phyloP scores from a whole-genome alignment of 2,888 invertebrate genomes.

The Tipula unca region DNA sequence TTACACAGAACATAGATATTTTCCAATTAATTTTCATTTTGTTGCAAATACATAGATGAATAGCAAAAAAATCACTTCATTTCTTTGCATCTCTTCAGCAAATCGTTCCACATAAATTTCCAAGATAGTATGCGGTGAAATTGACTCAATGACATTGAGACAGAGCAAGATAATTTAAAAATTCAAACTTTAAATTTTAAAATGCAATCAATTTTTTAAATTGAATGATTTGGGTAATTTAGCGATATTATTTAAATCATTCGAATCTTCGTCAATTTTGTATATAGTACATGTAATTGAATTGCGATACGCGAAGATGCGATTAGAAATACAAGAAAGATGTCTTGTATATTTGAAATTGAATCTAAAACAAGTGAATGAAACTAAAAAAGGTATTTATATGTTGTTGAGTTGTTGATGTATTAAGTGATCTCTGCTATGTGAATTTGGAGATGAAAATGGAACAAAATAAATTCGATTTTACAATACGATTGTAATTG shows the following conservation, averaged over 20 bases:
- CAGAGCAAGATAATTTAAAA: neutral
- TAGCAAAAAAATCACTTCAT: neutral
- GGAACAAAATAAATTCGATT: neutral
- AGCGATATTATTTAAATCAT: neutral
- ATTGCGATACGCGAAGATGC: neutral
- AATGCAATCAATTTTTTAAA: neutral
- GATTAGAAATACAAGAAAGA: neutral
- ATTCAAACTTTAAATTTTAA: neutral
- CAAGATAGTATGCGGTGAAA: neutral
- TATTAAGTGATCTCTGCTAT: neutral
- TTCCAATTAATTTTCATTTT: no score
- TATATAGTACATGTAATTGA: neutral
- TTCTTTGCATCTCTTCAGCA: neutral
- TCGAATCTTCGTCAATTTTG: neutral
- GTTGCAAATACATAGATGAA: no score
- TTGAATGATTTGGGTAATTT: neutral
- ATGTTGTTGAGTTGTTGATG: neutral
- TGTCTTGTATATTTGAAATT: neutral
- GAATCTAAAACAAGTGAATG: neutral
- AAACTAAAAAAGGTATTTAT: neutral
- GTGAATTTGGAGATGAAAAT: neutral
- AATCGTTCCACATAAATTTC: neutral
- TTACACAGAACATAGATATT: no score
- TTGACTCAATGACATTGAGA: neutral
- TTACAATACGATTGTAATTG: neutral